phyloP scores from a whole-genome alignment of 92 coral and sea anemone species.

The Actinostola sp. region DNA sequence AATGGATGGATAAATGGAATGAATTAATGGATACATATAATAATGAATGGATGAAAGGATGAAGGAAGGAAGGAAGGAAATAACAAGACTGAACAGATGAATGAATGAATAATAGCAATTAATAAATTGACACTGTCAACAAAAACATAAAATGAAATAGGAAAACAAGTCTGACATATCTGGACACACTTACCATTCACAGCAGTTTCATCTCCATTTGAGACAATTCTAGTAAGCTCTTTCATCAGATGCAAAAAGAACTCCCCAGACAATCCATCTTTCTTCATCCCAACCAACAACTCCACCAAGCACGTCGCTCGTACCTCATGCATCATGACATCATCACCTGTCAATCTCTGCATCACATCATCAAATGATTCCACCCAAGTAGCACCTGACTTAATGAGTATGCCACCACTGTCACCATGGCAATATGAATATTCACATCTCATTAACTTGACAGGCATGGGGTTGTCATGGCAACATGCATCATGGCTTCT shows the following conservation, averaged over 20 bases:
- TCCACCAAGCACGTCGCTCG: slow-evolving; percentile 82
- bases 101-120: no score
- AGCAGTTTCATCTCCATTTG: slow-evolving; percentile 17
- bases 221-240: slow-evolving; percentile 68
- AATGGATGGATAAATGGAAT: no score
- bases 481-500: not conserved
- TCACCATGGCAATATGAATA: slow-evolving; percentile 78
- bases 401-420: slow-evolving; percentile 79
- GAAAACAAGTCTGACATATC: not conserved
- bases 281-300: slow-evolving; percentile 65
- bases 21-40: no score
- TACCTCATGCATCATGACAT: slow-evolving; percentile 46
- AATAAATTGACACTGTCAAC: not conserved
- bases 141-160: not conserved
- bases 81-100: no score
- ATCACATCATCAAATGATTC: slow-evolving; percentile 43
- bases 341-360: slow-evolving; percentile 58
- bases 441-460: slow-evolving; percentile 54
- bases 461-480: not conserved
- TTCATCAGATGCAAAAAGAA: slow-evolving; percentile 82
- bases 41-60: no score
- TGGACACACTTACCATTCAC: not conserved
- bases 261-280: slow-evolving; percentile 72
- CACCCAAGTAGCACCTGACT: not conserved
- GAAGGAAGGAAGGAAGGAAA: no score